phyloP scores from a whole-genome alignment of 2,888 invertebrate species.

The Cheilosia scutellata region DNA sequence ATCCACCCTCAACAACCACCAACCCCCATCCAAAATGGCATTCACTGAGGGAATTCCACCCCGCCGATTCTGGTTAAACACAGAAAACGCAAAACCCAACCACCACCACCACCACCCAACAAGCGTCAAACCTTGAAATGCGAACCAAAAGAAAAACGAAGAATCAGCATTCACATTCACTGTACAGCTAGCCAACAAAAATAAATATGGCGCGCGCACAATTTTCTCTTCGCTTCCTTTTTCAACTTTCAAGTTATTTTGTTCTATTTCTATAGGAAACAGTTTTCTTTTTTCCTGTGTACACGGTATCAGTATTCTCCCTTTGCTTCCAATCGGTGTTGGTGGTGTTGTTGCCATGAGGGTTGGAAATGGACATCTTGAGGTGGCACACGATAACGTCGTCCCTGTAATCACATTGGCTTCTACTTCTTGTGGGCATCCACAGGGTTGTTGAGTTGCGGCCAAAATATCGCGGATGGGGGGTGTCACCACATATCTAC shows the following conservation, averaged over 20 bases:
- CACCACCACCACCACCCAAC: conserved; percentile 51
- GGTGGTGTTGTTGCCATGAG: conserved; percentile 22
- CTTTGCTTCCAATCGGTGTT: conserved; percentile 46
- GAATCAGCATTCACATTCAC: too few species aligned
- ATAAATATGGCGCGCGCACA: conserved; percentile 72
- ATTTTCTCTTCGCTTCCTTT: conserved; percentile 49
- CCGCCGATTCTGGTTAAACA: conserved; percentile 73
- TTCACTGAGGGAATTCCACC: conserved; percentile 69
- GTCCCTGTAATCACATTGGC: conserved; percentile 75
- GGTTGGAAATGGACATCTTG: conserved; percentile 73
- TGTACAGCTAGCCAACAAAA: conserved; percentile 12
- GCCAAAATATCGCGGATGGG: conserved; percentile 78
- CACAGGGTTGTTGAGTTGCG: conserved; percentile 81
- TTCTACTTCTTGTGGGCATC: conserved; percentile 80
- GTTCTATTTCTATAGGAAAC: not conserved
- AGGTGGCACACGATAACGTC: conserved; percentile 74
- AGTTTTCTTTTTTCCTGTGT: conserved; percentile 25
- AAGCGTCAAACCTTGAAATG: conserved; percentile 69
- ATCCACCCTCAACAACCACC: conserved; percentile 51
- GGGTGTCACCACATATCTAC: conserved; percentile 79
- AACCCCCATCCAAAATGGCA: conserved; percentile 38
- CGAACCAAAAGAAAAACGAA: conserved; percentile 45
- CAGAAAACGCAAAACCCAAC: conserved; percentile 76
- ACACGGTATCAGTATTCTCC: conserved; percentile 37
- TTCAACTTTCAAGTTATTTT: not conserved